Evolutionary conservation across 2,888 invertebrate genomes (phyloP).

Genomic region (Ariolimax columbianus): DNA sequence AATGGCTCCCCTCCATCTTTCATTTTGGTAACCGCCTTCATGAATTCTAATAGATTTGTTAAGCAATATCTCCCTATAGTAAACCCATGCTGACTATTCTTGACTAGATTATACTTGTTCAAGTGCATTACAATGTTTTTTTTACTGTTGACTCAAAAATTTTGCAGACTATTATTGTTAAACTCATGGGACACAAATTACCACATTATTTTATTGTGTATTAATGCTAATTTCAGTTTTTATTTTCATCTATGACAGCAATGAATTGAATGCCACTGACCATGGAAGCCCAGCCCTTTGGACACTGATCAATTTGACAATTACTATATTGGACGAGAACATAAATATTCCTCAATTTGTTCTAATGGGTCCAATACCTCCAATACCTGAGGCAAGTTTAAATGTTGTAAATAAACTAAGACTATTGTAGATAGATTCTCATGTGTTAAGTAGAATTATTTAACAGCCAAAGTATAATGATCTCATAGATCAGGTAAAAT

Average conservation of each 20-base stretch:
- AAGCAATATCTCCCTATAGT: too few species aligned
- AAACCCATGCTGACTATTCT: too few species aligned
- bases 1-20: too few species aligned
- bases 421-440: neutral
- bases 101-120: too few species aligned
- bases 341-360: constrained; percentile 86
- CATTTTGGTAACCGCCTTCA: too few species aligned
- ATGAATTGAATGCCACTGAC: constrained; percentile 68
- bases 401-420: neutral
- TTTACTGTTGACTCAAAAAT: too few species aligned
- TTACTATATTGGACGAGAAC: constrained; percentile 93
- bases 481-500: too few species aligned
- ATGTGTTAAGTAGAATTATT: neutral
- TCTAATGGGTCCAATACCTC: constrained; percentile 20
- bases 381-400: constrained; percentile 50
- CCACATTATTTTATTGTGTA: too few species aligned
- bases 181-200: too few species aligned
- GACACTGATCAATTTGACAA: constrained; percentile 73
- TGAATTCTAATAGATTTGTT: too few species aligned
- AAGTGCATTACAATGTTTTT: too few species aligned
- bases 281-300: constrained; percentile 60
- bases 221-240: neutral
- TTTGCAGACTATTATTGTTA: too few species aligned
- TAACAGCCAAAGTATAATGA: neutral
- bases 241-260: constrained; percentile 43